phyloP scores from a whole-genome alignment of 1,140 invertebrate genomes.

The Meteorus sp. region DNA sequence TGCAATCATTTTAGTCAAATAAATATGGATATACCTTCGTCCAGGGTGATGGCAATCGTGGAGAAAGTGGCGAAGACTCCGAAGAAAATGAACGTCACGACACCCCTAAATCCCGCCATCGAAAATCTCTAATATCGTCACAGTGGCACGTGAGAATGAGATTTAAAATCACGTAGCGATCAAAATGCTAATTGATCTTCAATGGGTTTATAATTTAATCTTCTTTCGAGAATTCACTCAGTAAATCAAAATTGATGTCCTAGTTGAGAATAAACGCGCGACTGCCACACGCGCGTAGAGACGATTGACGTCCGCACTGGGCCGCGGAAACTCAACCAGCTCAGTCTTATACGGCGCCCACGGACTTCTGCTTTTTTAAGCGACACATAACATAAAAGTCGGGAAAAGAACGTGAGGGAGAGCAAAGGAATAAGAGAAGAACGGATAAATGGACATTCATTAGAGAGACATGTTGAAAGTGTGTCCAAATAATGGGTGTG shows the following conservation, averaged over 20 bases:
- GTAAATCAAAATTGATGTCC: neutral
- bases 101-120: constrained; percentile 34
- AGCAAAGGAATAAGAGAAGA: neutral
- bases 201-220: neutral
- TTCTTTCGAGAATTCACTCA: neutral
- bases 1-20: too few relatives aligned
- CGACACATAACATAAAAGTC: too few relatives aligned
- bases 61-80: constrained; percentile 34
- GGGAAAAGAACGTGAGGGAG: constrained; percentile 6
- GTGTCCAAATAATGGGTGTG: too few relatives aligned
- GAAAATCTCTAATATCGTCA: too few relatives aligned
- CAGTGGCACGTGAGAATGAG: too few relatives aligned
- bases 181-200: too few relatives aligned
- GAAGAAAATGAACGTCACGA: constrained; percentile 37
- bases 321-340: constrained; percentile 43
- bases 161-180: too few relatives aligned
- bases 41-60: constrained; percentile 35
- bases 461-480: neutral
- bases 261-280: neutral
- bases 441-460: neutral
- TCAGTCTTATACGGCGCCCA: constrained; percentile 58
- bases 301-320: constrained; percentile 45
- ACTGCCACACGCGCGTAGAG: constrained; percentile 30
- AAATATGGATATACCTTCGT: constrained; percentile 52
- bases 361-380: constrained; percentile 32